Evolutionary conservation across 2,888 invertebrate genomes (phyloP), one percentile per base, ranked within the genome.

Genomic region (Cheilosia impressa): DNA sequence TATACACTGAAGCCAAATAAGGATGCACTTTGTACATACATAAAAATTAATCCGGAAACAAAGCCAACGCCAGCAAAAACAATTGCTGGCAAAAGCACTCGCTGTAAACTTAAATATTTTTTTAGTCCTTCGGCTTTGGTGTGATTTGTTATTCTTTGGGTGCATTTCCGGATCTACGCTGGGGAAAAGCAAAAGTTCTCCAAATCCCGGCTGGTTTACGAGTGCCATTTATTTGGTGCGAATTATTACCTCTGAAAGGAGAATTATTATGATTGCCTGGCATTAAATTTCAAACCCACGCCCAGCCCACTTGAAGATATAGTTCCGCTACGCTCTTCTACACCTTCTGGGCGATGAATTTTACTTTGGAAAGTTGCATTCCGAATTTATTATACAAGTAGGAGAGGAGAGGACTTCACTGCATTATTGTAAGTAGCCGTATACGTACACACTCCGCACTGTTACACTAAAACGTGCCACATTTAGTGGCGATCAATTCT

Each of bases 211-310:
- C 76, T 80, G 76, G 57, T 68, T 76, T 76, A 85, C 84, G 71
- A 85, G 47, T 66, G 62, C 80, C 76, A 80, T 85, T 85, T 80
- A 80, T 85, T 76, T 47, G 80, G 71, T 76, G 80, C 84, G 76
- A 85, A 80, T 80, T 85, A 85, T 85, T 85, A 85, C 84, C 76
- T 80, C 76, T 22, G 76, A 85, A 66, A 75, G 55, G 60, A 85
- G 71, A 85, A 80, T 85, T 85, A 85, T 85, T 85, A 85, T 85
- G 84, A 85, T 85, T 85, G 84, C 80, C 84, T 57, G 60, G 84
- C 76, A 76, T 85, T 85, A 85, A 85, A 80, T 76, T 80, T 38
- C 55, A 47, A 31, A 52, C 62, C 55, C 17, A 63, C 50, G 27
- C 58, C 53, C 66, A 55, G 27, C 27, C 27, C 27, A 27, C 38